These are phyloP conservation scores for Aphelenchoides fujianensis DNA, from an alignment of 1,140 invertebrate species.

Conservation along the genomic window DNA sequence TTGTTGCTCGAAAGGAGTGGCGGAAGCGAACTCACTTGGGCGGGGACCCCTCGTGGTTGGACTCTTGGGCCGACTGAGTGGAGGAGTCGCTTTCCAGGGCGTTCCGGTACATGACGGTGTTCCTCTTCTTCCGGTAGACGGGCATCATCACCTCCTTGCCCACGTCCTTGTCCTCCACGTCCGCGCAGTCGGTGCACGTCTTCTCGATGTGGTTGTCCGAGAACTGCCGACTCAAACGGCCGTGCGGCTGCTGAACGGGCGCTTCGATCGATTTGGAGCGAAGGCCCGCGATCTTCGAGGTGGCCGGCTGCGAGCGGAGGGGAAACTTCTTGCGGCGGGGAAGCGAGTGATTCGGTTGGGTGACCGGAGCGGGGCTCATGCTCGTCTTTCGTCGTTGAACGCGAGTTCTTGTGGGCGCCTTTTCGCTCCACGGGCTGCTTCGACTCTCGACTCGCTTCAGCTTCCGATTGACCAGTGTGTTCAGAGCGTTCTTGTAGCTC, in stretches of 20 bases:
- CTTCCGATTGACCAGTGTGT: background rate
- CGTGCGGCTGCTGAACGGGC: background rate
- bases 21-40: background rate
- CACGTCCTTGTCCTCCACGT: background rate
- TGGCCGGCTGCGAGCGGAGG: background rate
- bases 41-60: background rate
- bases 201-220: background rate
- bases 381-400: constrained; percentile 7
- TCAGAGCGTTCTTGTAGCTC: constrained; percentile 1
- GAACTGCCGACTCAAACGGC: background rate
- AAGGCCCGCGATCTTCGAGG: background rate
- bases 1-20: background rate
- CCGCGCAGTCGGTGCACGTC: background rate
- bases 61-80: background rate
- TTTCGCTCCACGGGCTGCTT: constrained; percentile 9
- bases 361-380: background rate
- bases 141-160: constrained; percentile 17
- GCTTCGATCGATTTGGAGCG: constrained; percentile 13
- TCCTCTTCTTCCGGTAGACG: background rate
- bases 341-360: background rate
- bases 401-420: background rate
- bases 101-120: background rate
- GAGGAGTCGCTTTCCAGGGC: constrained; percentile 6
- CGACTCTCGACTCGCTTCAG: background rate
- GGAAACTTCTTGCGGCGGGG: background rate